Percentiles rank a stretch among this genome's conserved stretches.
Conservation (phyloP, 1,140 invertebrate genomes). For the Zophobas morio region DNA sequence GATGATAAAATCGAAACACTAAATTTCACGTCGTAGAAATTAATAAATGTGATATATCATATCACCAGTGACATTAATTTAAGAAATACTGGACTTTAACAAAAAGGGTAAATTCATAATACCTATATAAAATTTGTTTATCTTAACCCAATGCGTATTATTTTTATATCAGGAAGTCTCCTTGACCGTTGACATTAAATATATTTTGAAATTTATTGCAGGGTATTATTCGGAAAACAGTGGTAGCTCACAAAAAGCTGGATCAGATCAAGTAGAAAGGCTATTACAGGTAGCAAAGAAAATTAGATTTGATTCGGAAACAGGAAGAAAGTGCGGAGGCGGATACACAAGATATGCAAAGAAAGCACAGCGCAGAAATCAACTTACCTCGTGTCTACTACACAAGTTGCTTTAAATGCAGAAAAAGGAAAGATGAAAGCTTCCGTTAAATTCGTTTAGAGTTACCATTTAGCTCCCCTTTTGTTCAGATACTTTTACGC, state of each 20-base stretch:
- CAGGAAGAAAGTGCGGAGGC: slow-evolving; percentile 34
- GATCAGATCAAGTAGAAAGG: slow-evolving; percentile 8
- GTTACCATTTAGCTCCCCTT: slow-evolving; percentile 19
- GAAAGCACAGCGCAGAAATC: slow-evolving; percentile 33
- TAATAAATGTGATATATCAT: too few species aligned
- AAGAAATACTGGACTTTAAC: too few species aligned
- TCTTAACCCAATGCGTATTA: too few species aligned
- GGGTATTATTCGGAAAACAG: not conserved
- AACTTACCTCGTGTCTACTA: slow-evolving; percentile 33
- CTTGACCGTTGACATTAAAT: slow-evolving; percentile 10
- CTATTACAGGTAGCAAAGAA: slow-evolving; percentile 35
- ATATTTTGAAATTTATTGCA: slow-evolving; percentile 19
- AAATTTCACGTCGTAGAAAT: too few species aligned
- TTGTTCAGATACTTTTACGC: slow-evolving; percentile 25
- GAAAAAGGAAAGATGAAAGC: slow-evolving; percentile 41
- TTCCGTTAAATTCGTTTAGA: slow-evolving; percentile 28
- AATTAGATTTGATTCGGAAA: slow-evolving; percentile 45
- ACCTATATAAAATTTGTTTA: too few species aligned
- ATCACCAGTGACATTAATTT: too few species aligned
- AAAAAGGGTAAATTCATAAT: too few species aligned
- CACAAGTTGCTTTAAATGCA: slow-evolving; percentile 37
- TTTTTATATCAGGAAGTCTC: not conserved
- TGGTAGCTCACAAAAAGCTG: slow-evolving; percentile 7
- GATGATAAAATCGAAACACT: too few species aligned
- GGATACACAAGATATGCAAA: slow-evolving; percentile 43